These are phyloP conservation scores for Hermaeophaga mercurialis DNA, from an alignment of 2,888 invertebrate species.

Conservation along the genomic window DNA sequence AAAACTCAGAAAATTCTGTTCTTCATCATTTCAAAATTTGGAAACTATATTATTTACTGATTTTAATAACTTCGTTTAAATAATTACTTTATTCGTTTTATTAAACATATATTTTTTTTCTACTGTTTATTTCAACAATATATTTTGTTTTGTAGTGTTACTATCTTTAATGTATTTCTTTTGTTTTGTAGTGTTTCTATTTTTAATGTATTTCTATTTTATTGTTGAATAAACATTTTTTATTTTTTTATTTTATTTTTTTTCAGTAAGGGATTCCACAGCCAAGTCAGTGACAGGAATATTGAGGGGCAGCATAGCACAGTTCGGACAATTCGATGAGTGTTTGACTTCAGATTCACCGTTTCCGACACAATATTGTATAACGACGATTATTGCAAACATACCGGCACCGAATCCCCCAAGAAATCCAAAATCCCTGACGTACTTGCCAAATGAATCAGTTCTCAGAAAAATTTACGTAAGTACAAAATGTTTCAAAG, in stretches of 20 bases:
- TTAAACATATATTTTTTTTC: too few species aligned
- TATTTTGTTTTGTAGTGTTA: too few species aligned
- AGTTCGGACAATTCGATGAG: slow-evolving; percentile 67
- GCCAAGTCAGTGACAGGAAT: slow-evolving; percentile 63
- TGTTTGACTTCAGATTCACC: slow-evolving; percentile 56
- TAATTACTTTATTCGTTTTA: too few species aligned
- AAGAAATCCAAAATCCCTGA: slow-evolving; percentile 46
- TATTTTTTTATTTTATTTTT: neutral
- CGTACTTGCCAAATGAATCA: slow-evolving; percentile 45
- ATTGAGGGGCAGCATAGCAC: slow-evolving; percentile 62
- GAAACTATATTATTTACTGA: too few species aligned
- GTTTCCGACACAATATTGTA: slow-evolving; percentile 53
- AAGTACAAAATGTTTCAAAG: slow-evolving; percentile 42
- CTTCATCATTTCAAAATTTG: too few species aligned
- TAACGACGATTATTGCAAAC: slow-evolving; percentile 45
- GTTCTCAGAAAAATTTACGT: slow-evolving; percentile 52
- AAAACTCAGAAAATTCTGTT: too few species aligned
- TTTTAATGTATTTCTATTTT: too few species aligned
- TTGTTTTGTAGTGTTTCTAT: too few species aligned
- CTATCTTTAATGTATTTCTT: too few species aligned
- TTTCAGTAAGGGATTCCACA: slow-evolving; percentile 65
- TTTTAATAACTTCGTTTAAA: too few species aligned
- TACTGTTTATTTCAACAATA: too few species aligned
- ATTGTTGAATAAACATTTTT: too few species aligned
- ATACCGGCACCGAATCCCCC: slow-evolving; percentile 43